These are phyloP conservation scores for Remorina albescens DNA, from an alignment of 2,797 vertebrate genomes.

Conservation along the genomic window DNA sequence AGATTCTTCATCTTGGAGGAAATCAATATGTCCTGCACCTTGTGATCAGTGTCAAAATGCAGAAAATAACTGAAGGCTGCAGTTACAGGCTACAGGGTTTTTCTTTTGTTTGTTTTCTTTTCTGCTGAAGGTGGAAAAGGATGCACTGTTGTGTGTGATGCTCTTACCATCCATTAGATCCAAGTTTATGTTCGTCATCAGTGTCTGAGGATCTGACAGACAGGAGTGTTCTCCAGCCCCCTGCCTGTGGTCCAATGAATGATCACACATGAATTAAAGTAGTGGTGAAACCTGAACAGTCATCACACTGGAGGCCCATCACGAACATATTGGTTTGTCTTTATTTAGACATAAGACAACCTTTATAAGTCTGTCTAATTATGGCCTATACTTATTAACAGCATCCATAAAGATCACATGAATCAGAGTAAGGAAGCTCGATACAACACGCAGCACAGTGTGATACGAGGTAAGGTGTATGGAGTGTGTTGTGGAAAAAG, in stretches of 20 bases:
- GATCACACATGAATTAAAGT: not conserved
- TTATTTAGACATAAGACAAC: not conserved
- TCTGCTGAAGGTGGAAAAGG: not conserved
- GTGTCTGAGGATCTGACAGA: not conserved
- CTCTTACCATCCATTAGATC: not conserved
- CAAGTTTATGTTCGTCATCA: not conserved
- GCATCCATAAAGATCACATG: not conserved
- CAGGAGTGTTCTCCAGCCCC: not conserved
- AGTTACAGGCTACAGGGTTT: not conserved
- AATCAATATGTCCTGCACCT: not conserved
- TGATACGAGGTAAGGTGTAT: not conserved
- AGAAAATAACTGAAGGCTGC: not conserved
- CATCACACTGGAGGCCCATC: too few relatives aligned
- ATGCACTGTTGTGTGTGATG: too few relatives aligned
- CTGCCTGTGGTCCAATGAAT: not conserved
- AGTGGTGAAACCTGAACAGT: not conserved
- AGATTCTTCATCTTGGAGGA: not conserved
- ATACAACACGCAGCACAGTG: not conserved
- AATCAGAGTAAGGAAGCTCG: not conserved
- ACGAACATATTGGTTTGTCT: too few relatives aligned
- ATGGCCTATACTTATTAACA: not conserved
- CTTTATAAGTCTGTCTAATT: not conserved
- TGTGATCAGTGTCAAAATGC: not conserved
- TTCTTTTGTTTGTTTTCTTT: constrained; percentile 4
- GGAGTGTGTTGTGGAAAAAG: not conserved